Evolutionary conservation across 2,888 invertebrate genomes (phyloP).

Genomic region (Oscheius myriophilus): DNA sequence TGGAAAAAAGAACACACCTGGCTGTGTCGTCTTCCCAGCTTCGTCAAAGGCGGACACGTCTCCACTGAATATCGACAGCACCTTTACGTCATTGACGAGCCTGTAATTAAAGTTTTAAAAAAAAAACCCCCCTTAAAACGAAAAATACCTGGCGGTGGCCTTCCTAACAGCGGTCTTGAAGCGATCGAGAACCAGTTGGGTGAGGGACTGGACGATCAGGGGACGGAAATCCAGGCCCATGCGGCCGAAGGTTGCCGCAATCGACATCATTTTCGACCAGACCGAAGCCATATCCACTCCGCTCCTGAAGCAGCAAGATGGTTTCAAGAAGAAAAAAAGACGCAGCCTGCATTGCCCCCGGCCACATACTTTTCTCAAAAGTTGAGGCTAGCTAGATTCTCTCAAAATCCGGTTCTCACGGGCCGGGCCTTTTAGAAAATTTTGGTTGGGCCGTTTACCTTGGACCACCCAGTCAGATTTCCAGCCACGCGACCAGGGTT

Average conservation of each 20-base stretch:
- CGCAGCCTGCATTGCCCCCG: too few species aligned
- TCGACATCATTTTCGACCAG: slow-evolving; percentile 64
- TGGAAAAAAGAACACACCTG: not conserved
- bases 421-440: too few species aligned
- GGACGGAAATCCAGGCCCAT: slow-evolving; percentile 69
- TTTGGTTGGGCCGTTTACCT: too few species aligned
- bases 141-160: slow-evolving; percentile 51
- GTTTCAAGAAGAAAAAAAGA: not conserved
- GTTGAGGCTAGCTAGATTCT: too few species aligned
- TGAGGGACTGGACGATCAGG: slow-evolving; percentile 56
- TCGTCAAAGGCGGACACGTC: slow-evolving; percentile 8
- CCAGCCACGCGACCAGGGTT: too few species aligned
- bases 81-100: slow-evolving; percentile 23
- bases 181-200: slow-evolving; percentile 51
- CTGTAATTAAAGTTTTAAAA: not conserved
- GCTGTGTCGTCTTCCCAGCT: not conserved
- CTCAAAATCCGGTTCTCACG: too few species aligned
- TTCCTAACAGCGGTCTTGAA: slow-evolving; percentile 53
- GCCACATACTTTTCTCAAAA: not conserved
- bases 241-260: slow-evolving; percentile 67
- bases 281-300: slow-evolving; percentile 63
- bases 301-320: slow-evolving; percentile 34
- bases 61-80: slow-evolving; percentile 16
- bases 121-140: too few species aligned
- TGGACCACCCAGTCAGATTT: too few species aligned